These are phyloP conservation scores for Rhynchophorus ferrugineus DNA, from an alignment of 1,140 invertebrate genomes.

Conservation along the genomic window DNA sequence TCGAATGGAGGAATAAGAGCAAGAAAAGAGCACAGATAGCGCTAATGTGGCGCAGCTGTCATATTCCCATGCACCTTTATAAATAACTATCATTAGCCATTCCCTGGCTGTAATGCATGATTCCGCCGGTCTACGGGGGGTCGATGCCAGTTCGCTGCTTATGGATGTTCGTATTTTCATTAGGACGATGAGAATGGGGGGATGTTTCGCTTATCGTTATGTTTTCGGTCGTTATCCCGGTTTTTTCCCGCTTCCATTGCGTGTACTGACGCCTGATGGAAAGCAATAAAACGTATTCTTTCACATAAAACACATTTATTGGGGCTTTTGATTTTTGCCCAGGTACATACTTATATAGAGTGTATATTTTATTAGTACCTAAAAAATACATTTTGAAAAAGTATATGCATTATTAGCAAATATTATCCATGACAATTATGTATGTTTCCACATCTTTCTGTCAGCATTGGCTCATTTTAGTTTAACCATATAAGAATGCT, in stretches of 20 bases:
- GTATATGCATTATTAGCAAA: too few relatives aligned
- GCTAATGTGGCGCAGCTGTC: constrained; percentile 27
- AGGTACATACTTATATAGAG: too few relatives aligned
- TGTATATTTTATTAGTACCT: too few relatives aligned
- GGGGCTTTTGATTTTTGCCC: too few relatives aligned
- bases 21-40: constrained; percentile 23
- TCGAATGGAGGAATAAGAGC: constrained; percentile 21
- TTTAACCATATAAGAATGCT: too few relatives aligned
- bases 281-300: not conserved
- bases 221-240: not conserved
- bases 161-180: constrained; percentile 21
- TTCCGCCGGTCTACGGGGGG: constrained; percentile 15
- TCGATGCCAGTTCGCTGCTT: too few relatives aligned
- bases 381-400: too few relatives aligned
- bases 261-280: too few relatives aligned
- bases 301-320: not conserved
- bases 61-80: constrained; percentile 30
- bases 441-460: too few relatives aligned
- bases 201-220: constrained; percentile 14
- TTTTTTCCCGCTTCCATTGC: too few relatives aligned
- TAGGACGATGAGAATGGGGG: constrained; percentile 6
- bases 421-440: too few relatives aligned
- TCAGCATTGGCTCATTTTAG: too few relatives aligned
- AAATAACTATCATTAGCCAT: constrained; percentile 30
- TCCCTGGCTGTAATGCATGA: constrained; percentile 23